These are phyloP conservation scores for Paedocypris sp. DNA, from an alignment of 2,113 vertebrate genomes.

Conservation along the genomic window DNA sequence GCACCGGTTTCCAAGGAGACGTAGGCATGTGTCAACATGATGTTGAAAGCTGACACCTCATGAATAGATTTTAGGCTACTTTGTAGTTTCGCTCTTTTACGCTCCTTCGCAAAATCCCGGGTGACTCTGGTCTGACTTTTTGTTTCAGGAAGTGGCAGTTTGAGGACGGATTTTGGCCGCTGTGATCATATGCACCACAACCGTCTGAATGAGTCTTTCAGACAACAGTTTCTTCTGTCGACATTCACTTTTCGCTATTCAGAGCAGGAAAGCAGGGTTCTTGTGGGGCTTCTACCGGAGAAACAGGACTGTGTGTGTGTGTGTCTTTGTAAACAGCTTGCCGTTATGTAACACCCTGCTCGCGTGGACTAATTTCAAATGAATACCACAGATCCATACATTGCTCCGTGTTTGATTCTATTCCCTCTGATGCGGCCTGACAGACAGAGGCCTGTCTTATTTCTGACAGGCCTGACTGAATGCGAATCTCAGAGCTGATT, in stretches of 20 bases:
- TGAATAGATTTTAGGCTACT: slow-evolving; percentile 49
- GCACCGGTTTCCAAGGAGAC: slow-evolving; percentile 57
- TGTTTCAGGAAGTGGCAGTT: slow-evolving; percentile 5
- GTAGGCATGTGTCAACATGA: slow-evolving; percentile 53
- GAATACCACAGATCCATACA: neutral
- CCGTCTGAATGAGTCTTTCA: slow-evolving; percentile 16
- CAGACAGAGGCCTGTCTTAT: neutral
- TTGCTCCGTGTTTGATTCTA: neutral
- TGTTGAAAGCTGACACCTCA: slow-evolving; percentile 52
- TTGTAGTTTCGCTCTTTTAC: slow-evolving; percentile 27
- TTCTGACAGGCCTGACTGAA: neutral
- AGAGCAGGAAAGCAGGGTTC: slow-evolving; percentile 3
- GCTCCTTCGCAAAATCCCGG: neutral
- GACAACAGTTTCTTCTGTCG: slow-evolving; percentile 21
- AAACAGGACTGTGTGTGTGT: neutral
- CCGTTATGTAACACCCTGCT: neutral
- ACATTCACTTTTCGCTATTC: slow-evolving; percentile 2
- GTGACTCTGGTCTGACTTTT: slow-evolving; percentile 9
- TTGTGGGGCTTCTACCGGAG: neutral
- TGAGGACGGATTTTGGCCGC: neutral
- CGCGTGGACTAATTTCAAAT: neutral
- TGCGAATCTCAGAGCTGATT: neutral
- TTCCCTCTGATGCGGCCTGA: neutral
- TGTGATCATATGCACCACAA: neutral
- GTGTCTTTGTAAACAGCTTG: neutral